Evolutionary conservation across 2,888 invertebrate genomes (phyloP), one percentile per base, ranked within the genome.

Genomic region (Tipula lateralis): DNA sequence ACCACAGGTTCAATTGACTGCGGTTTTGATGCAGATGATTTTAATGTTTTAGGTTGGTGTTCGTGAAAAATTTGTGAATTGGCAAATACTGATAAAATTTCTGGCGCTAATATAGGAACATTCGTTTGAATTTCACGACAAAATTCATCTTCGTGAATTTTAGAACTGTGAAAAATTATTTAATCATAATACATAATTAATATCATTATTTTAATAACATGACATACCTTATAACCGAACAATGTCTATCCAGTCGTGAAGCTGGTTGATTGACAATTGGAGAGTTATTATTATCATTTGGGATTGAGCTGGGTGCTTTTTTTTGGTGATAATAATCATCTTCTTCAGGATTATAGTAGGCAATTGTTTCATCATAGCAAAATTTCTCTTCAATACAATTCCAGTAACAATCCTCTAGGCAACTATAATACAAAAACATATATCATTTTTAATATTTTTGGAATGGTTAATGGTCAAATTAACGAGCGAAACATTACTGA

Each of bases 401-500:
- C 94, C 94, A 94, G 90, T 94, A 94, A 89, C 93, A 91, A 86
- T 93, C 92, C 91, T 94, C 94, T 90, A 93, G 91, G 88, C 94
- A 94, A 88, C 94, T 94, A 91, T 86, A 89, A 89, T 12, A 84
- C 85, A 85, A 85, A 83, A n/a, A n/a, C n/a, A n/a, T n/a, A n/a
- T n/a, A n/a, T n/a, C n/a, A 44, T 3, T 16, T 16, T 50, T n/a
- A 19, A 4, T 44, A 2, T 39, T 6, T 2, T 39, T 6, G 13
- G 7, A 44, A 4, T 44, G 16, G 44, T 16, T 7, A n/a, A n/a
- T n/a, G n/a, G n/a, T n/a, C n/a, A n/a, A n/a, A n/a, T n/a, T n/a
- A n/a, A n/a, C n/a, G n/a, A n/a, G n/a, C n/a, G n/a, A n/a, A n/a
- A n/a, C n/a, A n/a, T n/a, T n/a, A n/a, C n/a, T n/a, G n/a, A n/a